Conservation (phyloP, 2,113 vertebrate genomes). For the Nansenia antarctica region DNA sequence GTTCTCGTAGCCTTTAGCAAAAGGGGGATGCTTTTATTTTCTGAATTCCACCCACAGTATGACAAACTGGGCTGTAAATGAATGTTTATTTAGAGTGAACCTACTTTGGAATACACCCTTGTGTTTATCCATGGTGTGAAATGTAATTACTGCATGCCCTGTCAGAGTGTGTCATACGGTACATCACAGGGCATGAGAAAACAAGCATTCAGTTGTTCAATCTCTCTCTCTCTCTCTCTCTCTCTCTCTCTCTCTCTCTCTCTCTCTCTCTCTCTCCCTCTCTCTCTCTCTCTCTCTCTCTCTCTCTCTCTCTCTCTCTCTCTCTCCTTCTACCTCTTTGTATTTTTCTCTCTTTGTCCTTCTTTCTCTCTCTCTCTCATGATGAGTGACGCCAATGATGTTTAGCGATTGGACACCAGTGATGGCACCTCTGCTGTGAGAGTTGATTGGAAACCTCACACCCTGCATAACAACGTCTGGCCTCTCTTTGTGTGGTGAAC, state of each 20-base stretch:
- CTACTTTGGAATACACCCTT: slow-evolving; percentile 23
- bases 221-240: background rate
- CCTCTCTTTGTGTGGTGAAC: slow-evolving; percentile 19
- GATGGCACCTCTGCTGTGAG: slow-evolving; percentile 34
- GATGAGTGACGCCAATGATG: slow-evolving; percentile 37
- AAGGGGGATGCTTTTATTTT: slow-evolving; percentile 2
- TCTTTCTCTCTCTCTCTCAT: background rate
- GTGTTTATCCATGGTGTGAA: slow-evolving; percentile 40
- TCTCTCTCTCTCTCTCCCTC: background rate
- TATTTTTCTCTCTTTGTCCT: background rate
- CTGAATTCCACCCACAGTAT: slow-evolving; percentile 26
- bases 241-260: background rate
- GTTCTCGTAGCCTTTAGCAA: slow-evolving; percentile 14
- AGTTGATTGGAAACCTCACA: slow-evolving; percentile 38
- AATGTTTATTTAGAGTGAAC: slow-evolving; percentile 33
- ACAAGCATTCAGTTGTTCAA: slow-evolving; percentile 25
- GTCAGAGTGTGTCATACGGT: slow-evolving; percentile 43
- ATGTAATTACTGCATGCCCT: slow-evolving; percentile 51
- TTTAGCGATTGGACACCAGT: slow-evolving; percentile 38
- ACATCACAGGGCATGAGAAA: slow-evolving; percentile 36
- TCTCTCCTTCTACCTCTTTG: slow-evolving; percentile 5
- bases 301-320: background rate
- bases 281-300: background rate
- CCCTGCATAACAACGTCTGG: slow-evolving; percentile 41
- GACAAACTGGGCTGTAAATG: slow-evolving; percentile 39